Evolutionary conservation across 1,140 invertebrate genomes (phyloP), one percentile per base, ranked within the genome.

Genomic region (Rhagoletis pomonella): DNA sequence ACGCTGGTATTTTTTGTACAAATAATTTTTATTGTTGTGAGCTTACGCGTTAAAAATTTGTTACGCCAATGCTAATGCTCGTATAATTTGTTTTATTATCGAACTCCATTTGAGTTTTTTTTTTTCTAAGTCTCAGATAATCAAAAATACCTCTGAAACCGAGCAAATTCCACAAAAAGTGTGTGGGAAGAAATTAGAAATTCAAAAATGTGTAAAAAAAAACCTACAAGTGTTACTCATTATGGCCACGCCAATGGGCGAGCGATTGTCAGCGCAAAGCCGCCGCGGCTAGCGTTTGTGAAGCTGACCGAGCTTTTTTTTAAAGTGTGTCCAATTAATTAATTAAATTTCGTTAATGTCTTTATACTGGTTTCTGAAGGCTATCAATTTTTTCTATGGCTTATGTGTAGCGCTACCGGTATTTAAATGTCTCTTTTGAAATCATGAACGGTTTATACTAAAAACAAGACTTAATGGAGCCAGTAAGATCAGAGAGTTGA

Each of bases 271-370:
- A 47, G 67, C 73, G 50, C 3, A 55, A 14, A 81, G 17, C 50
- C 29, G 50, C n/a, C 3, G n/a, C 17, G 4, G 3, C 2, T 12
- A 10, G 14, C n/a, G 6, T 29, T 29, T 81, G 6, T 81, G n/a
- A 81, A 3, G 19, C 47, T n/a, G 14, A 47, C 42, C 39, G 67
- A 47, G n/a, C 67, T 58, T 17, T 55, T 77, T 77, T 50, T 50
- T 4, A n/a, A 81, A 81, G 73, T 81, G 73, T 81, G 73, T 81
- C 50, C 73, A 81, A 81, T 81, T 81, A 81, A 81, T 81, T 81
- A 81, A 81, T 55, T 55, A 81, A 81, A 81, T 81, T 81, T 81
- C 17, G 67, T 58, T 19, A 58, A 29, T 81, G 73, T 55, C 7
- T 17, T 55, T 81, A 55, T 19, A 58, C 73, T 5, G 9, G 73